Base-by-base conservation (phyloP, 1,140 invertebrate species). In the Hetaerina americana region DNA sequence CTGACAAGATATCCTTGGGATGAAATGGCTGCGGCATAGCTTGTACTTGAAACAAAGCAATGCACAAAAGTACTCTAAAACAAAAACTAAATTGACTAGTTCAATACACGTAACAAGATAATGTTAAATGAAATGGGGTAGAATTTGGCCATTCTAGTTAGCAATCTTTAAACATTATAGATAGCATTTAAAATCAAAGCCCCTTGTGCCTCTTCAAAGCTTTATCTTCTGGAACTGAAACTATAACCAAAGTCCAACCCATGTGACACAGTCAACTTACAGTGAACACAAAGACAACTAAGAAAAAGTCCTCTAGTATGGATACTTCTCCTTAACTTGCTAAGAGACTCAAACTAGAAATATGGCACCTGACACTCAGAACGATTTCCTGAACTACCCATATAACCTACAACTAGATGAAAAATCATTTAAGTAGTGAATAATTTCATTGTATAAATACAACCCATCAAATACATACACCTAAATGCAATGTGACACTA, bases 141-240 rank as follows among this genome's bases (percentile, higher is more conserved):
- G 76, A 76, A 74, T 77, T 77, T 77, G 76, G 76, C 76, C 76
- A 76, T 77, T 76, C 76, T 75, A 77, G 76, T 74, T 75, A 74
- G 72, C 72, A 75, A 72, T 75, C 71, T 75, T 75, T 74, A 72
- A 69, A 72, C 28, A 71, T 74, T 71, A 69, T 74, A 26, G 28
- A 72, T 70, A 70, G 73, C 49, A 66, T 71, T 70, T 40, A 70
- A 72, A n/a, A 74, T 69, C 71, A 69, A 72, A 72, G 68, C 72
- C 66, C 69, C 73, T 72, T 74, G 71, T 71, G 72, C 68, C 73
- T 74, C 66, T 72, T 72, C 24, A 40, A 40, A 70, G 68, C 71
- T 70, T 74, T 68, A 18, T 73, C 66, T 70, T 70, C 70, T 72
- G 71, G 40, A 74, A 74, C 73, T 74, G 49, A 74, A 74, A 76